Evolutionary conservation across 2,888 invertebrate species (phyloP), one percentile per base, ranked within the genome.

Genomic region (Morpho deidamia): DNA sequence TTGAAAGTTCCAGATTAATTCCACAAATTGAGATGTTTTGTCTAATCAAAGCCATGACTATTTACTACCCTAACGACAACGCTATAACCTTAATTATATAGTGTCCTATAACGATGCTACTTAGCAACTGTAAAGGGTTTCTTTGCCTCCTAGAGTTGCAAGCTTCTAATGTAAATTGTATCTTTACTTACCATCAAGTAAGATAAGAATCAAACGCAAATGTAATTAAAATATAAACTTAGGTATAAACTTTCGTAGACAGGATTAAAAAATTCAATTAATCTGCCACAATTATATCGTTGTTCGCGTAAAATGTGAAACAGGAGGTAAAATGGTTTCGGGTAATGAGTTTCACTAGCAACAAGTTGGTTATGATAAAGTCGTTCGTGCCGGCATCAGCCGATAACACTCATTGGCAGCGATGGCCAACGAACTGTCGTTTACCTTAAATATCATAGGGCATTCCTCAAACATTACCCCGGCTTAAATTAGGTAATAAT

Each of bases 331-430:
- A n/a, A 63, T 64, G 69, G 67, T 67, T 66, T 60, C 60, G 55
- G 23, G 63, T 74, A 73, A 74, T 71, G 68, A 72, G 72, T 76
- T 72, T 71, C 69, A 61, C 62, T 68, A 67, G 67, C 75, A 77
- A 78, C 77, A 78, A 81, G 74, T 81, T 76, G 76, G 82, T 81
- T 78, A 80, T 75, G 67, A 74, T 79, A 75, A 82, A 78, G 70
- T 70, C 66, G 70, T 78, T 75, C 74, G n/a, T n/a, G 62, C 64
- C 61, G 55, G 59, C 66, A 71, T 65, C 64, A 64, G 59, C 44
- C 59, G 59, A 59, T 71, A 75, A 74, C 72, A 71, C 64, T 69
- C 60, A 75, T 76, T 73, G 66, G 70, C 68, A 57, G 65, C 55
- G 67, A 71, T 68, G 63, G 66, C 62, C 56, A 64, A 63, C 42